These are phyloP conservation scores for Pseudopipra pipra DNA, from an alignment of 2,113 vertebrate species.

Conservation along the genomic window DNA sequence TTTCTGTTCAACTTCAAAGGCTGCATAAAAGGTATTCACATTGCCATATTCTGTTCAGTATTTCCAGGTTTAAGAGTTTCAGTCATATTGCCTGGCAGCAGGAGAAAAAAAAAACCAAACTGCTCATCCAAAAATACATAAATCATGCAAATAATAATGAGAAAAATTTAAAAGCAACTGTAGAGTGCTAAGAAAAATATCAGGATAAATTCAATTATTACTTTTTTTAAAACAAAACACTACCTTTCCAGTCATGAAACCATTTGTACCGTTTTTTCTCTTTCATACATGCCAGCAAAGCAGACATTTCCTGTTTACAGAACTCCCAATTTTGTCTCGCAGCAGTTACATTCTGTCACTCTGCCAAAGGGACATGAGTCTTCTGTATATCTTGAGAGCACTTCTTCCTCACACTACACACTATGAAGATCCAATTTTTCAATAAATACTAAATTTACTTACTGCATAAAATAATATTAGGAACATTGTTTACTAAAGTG, in stretches of 20 bases:
- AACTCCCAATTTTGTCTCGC: neutral
- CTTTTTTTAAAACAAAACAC: fast-evolving
- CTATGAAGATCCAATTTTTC: neutral
- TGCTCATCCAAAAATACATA: neutral
- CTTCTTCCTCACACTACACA: no score
- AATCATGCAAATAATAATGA: neutral
- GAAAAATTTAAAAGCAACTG: neutral
- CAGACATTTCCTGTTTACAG: neutral
- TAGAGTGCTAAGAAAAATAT: neutral
- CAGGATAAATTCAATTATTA: neutral
- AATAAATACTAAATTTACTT: neutral
- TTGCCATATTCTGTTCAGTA: neutral
- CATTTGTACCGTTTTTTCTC: neutral
- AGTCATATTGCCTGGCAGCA: neutral
- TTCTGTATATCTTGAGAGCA: neutral
- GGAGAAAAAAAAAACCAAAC: neutral
- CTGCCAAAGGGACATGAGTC: neutral
- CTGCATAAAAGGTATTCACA: neutral
- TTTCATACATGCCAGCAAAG: neutral
- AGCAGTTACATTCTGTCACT: neutral
- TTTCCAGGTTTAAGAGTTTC: neutral
- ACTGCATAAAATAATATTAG: neutral
- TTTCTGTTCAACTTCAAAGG: neutral
- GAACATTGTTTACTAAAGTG: neutral
- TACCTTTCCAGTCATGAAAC: neutral